These are phyloP conservation scores for Micropterix aruncella DNA, from an alignment of 2,888 invertebrate genomes.

Conservation along the genomic window DNA sequence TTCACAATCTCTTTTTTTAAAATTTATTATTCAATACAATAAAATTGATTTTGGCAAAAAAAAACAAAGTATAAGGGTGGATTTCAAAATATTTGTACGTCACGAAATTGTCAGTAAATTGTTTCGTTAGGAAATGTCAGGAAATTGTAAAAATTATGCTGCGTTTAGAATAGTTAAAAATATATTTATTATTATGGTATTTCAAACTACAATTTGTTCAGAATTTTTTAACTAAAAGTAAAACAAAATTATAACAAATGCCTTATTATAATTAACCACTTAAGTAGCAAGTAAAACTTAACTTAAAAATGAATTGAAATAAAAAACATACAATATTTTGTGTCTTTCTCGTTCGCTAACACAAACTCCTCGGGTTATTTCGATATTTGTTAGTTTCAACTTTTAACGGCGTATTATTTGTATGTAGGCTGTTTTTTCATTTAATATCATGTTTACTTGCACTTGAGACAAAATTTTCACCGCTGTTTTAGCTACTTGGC, in stretches of 20 bases:
- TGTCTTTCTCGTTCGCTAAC: constrained; percentile 4
- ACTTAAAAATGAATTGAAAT: constrained; percentile 5
- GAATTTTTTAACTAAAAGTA: constrained; percentile 7
- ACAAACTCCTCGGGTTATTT: constrained; percentile 2
- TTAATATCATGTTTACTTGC: too few species aligned
- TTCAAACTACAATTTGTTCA: constrained; percentile 6
- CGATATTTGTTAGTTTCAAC: constrained; percentile 1
- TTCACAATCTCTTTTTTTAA: too few species aligned
- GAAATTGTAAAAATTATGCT: constrained; percentile 10
- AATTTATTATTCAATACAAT: too few species aligned
- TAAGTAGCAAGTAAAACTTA: constrained; percentile 4
- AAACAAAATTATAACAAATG: too few species aligned
- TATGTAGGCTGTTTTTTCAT: too few species aligned
- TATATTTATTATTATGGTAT: constrained; percentile 2
- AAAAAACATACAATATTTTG: constrained; percentile 1
- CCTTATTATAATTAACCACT: constrained; percentile 4
- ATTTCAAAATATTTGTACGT: constrained; percentile 10
- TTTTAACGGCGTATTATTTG: too few species aligned
- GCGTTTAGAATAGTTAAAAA: constrained; percentile 4
- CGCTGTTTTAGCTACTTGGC: neutral
- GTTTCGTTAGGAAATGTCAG: constrained; percentile 9
- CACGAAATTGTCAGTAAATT: constrained; percentile 12
- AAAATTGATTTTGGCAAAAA: too few species aligned
- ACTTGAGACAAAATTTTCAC: neutral
- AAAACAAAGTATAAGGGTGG: too few species aligned